These are phyloP conservation scores for Girardia tigrina DNA, from an alignment of 2,888 invertebrate genomes.

Conservation along the genomic window DNA sequence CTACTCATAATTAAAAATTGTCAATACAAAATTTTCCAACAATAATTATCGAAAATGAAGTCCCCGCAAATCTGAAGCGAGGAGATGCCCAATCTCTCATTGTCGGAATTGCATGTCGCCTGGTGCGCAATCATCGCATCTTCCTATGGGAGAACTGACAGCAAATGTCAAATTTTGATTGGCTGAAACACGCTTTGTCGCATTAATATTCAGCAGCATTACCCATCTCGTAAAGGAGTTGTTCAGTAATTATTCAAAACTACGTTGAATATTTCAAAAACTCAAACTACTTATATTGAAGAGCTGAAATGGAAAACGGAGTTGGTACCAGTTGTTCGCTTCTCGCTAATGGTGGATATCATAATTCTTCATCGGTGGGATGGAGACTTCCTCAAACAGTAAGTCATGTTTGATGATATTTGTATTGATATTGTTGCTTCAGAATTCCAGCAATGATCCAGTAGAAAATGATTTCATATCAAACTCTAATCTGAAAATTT, in stretches of 20 bases:
- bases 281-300: background rate
- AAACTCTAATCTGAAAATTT: background rate
- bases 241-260: slow-evolving; percentile 15
- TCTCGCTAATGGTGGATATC: slow-evolving; percentile 12
- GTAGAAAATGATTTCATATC: background rate
- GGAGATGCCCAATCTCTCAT: background rate
- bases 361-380: background rate
- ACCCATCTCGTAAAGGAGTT: background rate
- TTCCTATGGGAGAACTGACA: slow-evolving; percentile 1
- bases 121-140: background rate
- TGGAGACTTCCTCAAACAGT: background rate
- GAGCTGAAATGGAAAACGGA: background rate
- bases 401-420: background rate
- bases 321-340: background rate
- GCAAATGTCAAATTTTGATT: background rate
- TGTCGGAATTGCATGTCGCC: background rate
- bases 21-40: too few species aligned
- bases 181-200: background rate
- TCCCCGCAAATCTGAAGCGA: background rate
- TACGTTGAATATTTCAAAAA: slow-evolving; percentile 17
- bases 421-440: background rate
- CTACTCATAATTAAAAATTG: too few species aligned
- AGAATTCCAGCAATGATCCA: background rate
- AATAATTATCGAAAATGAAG: background rate
- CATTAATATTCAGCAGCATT: slow-evolving; percentile 23